Evolutionary conservation across 2,797 vertebrate species (phyloP).

Genomic region (Myotis planiceps): DNA sequence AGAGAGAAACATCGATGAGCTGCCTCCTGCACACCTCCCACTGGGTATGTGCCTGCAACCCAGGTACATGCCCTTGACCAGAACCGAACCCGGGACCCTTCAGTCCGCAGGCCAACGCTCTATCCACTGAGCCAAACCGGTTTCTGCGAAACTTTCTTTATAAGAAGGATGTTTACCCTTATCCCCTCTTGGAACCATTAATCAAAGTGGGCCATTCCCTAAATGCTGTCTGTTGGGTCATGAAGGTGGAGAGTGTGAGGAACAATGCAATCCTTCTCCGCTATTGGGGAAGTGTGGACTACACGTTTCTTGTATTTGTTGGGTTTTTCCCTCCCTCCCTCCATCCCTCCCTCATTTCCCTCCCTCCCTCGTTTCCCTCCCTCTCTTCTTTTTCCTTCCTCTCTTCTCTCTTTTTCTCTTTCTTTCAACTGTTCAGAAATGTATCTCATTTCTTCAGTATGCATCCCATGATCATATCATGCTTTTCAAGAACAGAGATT

Average conservation of each 20-base stretch:
- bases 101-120: no score
- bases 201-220: background rate
- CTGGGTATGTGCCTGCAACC: no score
- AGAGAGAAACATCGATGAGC: no score
- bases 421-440: background rate
- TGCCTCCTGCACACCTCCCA: no score
- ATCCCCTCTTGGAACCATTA: background rate
- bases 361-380: no score
- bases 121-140: no score
- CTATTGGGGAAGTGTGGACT: background rate
- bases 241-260: background rate
- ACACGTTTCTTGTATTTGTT: background rate
- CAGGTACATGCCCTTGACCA: no score
- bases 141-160: background rate
- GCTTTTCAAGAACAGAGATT: background rate
- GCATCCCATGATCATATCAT: background rate
- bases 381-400: background rate
- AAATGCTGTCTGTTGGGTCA: background rate
- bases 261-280: background rate
- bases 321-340: background rate
- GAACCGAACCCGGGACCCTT: no score
- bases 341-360: rapidly evolving
- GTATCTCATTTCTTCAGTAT: background rate
- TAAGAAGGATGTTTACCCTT: background rate
- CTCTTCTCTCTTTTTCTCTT: background rate